Conservation (phyloP, 2,797 vertebrate genomes). For the Spinus pinus region DNA sequence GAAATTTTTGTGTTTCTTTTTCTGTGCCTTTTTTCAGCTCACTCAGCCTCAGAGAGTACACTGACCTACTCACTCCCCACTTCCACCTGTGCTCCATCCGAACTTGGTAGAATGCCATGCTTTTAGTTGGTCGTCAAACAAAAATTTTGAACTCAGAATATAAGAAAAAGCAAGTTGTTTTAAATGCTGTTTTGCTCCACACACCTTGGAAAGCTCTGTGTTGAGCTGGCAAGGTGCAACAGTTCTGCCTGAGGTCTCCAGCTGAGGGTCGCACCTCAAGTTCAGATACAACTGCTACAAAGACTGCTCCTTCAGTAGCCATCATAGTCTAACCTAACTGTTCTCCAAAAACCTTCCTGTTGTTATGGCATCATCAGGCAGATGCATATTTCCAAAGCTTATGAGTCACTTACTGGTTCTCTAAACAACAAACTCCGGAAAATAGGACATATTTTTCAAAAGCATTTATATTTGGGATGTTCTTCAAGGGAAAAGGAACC, state of each 20-base stretch:
- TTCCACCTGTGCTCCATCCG: background rate
- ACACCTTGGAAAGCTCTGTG: background rate
- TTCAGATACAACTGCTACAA: background rate
- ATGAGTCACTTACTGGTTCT: background rate
- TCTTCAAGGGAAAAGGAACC: background rate
- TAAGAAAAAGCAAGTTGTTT: background rate
- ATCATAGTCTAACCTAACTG: background rate
- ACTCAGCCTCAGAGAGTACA: background rate
- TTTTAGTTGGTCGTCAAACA: background rate
- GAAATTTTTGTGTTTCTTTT: background rate
- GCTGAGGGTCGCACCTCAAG: background rate
- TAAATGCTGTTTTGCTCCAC: background rate
- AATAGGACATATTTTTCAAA: background rate
- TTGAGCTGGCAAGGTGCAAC: background rate
- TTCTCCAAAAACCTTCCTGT: background rate
- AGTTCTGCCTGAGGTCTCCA: background rate
- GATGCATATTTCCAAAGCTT: background rate
- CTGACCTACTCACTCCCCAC: background rate
- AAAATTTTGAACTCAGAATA: background rate
- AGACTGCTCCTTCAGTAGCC: background rate
- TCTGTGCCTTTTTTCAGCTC: background rate
- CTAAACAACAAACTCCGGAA: background rate
- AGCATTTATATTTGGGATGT: background rate
- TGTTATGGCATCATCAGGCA: background rate
- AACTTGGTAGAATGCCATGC: background rate